These are phyloP conservation scores for Meganola albula DNA, from an alignment of 2,888 invertebrate species.

Conservation along the genomic window DNA sequence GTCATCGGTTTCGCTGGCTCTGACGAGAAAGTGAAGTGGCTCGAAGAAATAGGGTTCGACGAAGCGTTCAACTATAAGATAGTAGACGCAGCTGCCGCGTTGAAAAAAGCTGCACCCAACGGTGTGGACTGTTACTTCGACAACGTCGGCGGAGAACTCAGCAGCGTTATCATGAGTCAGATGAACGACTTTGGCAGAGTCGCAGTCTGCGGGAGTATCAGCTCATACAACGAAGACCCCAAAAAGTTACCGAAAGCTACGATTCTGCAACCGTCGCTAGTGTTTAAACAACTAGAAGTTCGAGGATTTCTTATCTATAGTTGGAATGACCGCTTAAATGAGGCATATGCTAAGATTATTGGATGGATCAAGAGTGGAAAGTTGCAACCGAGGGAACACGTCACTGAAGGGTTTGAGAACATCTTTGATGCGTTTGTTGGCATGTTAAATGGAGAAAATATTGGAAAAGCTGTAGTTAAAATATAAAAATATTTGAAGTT, in stretches of 20 bases:
- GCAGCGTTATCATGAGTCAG: slow-evolving; percentile 72
- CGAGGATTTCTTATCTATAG: slow-evolving; percentile 78
- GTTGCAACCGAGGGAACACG: slow-evolving; percentile 80
- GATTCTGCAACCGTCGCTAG: slow-evolving; percentile 73
- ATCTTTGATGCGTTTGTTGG: slow-evolving; percentile 81
- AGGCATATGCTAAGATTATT: slow-evolving; percentile 76
- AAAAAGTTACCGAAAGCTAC: slow-evolving; percentile 41
- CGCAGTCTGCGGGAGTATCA: slow-evolving; percentile 65
- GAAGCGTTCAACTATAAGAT: slow-evolving; percentile 84
- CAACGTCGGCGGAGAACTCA: slow-evolving; percentile 83
- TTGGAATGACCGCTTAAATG: slow-evolving; percentile 75
- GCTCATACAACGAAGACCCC: slow-evolving; percentile 47
- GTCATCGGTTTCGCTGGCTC: slow-evolving; percentile 83
- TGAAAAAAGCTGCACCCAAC: slow-evolving; percentile 71
- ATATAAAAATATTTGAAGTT: slow-evolving; percentile 58
- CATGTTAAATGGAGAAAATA: slow-evolving; percentile 80
- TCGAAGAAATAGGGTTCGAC: slow-evolving; percentile 81
- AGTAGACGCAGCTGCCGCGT: slow-evolving; percentile 55
- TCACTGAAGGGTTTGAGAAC: slow-evolving; percentile 83
- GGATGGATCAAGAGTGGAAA: slow-evolving; percentile 82
- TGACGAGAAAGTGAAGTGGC: slow-evolving; percentile 51
- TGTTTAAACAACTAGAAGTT: slow-evolving; percentile 78
- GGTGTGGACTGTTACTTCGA: slow-evolving; percentile 87
- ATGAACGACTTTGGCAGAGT: slow-evolving; percentile 80
- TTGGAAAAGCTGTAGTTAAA: slow-evolving; percentile 83